phyloP scores from a whole-genome alignment of 1,140 invertebrate species.

The Nomia melanderi region DNA sequence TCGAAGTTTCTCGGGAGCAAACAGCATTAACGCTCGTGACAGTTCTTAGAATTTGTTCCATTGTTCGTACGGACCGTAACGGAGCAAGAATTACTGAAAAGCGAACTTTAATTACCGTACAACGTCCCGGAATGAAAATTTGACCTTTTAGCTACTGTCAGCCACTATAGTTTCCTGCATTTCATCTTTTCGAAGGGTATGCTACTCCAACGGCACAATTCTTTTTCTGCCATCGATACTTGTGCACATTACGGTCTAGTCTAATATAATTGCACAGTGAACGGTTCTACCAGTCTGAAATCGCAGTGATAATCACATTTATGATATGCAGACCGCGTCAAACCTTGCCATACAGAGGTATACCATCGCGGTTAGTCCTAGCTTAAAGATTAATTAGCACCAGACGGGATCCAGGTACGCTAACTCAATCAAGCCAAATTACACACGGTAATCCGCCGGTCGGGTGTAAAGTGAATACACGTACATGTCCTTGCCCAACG shows the following conservation, averaged over 20 bases:
- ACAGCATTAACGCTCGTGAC: neutral
- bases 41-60: neutral
- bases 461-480: neutral
- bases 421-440: slow-evolving; percentile 7
- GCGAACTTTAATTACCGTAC: neutral
- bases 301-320: too few relatives aligned
- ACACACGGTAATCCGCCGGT: neutral
- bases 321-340: too few relatives aligned
- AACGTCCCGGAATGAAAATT: neutral
- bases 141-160: too few relatives aligned
- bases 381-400: neutral
- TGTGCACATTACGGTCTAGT: too few relatives aligned
- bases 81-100: neutral
- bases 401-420: neutral
- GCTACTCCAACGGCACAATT: too few relatives aligned
- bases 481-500: neutral
- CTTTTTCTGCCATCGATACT: too few relatives aligned
- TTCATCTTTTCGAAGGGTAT: too few relatives aligned
- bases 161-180: too few relatives aligned
- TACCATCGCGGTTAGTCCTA: too few relatives aligned
- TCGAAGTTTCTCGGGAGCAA: neutral
- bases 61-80: neutral
- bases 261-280: too few relatives aligned
- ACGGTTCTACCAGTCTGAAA: too few relatives aligned
- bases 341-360: too few relatives aligned